Percentiles rank a stretch among this genome's conserved stretches.
Evolutionary conservation across 2,797 vertebrate species (phyloP).

Genomic region (Delichon dasypus): DNA sequence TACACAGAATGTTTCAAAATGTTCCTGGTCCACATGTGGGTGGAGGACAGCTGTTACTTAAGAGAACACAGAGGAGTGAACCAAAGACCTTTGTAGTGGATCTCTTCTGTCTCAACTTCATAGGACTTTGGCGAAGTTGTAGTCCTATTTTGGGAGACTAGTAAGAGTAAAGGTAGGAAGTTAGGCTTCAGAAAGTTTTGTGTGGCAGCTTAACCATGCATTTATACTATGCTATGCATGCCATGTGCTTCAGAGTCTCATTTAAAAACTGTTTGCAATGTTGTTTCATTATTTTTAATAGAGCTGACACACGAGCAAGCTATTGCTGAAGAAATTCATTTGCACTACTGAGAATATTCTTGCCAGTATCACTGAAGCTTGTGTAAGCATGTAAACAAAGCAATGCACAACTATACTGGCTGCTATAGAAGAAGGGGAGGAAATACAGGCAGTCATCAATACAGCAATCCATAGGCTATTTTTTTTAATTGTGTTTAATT

Average conservation of each 20-base stretch:
- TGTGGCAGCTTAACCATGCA: neutral
- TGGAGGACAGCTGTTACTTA: neutral
- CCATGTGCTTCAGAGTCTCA: neutral
- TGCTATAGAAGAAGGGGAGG: neutral
- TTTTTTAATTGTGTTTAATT: neutral
- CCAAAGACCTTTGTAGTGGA: neutral
- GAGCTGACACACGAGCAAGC: neutral
- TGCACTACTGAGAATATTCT: neutral
- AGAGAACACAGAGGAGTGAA: neutral
- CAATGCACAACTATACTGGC: neutral
- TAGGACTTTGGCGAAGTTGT: neutral
- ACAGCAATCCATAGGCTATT: conserved; percentile 14
- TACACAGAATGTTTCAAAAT: neutral
- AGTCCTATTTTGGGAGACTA: neutral
- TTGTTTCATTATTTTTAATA: neutral
- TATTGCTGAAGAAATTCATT: neutral
- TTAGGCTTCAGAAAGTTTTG: neutral
- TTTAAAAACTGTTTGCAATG: neutral
- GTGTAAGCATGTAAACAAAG: neutral
- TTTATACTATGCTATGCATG: neutral
- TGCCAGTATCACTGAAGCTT: neutral
- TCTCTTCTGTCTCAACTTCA: neutral
- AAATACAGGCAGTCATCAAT: neutral
- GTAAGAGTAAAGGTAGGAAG: neutral
- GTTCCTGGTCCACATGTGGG: neutral